Base-by-base conservation (phyloP, 37 sponge, comb jelly and placozoan species). In the Ianthella basta region DNA sequence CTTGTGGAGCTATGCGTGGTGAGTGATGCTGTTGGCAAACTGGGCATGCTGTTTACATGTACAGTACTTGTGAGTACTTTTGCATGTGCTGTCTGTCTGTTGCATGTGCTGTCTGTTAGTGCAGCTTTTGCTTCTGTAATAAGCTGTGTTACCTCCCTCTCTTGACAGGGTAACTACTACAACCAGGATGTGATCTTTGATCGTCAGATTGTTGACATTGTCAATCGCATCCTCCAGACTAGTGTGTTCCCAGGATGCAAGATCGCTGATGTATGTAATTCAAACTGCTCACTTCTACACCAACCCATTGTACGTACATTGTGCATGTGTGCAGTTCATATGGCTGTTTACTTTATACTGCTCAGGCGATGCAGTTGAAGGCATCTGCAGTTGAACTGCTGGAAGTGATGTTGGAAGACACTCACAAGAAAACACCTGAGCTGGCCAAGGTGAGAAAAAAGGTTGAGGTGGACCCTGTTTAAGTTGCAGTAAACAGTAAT, bases 151-250 rank as follows among this genome's bases (percentile, higher is more conserved):
- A n/a, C n/a, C 27, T 16, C 15, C 56, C 33, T 85, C 10, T 30
- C 0, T 21, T 35, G 37, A 35, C 41, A 87, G 88, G 93, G 93
- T 24, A 90, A 90, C 72, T 83, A 73, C 55, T 53, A 89, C 59
- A 93, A 93, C 50, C 94, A 93, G 30, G n/a, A 56, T 33, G 85
- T 87, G n/a, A 67, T 90, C 3, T 87, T 83, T 82, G 88, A 93
- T 60, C 60, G 72, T 6, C 90, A 90, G 35, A 87, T 93, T 32
- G 33, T 93, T 15, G 91, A 90, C 29, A 55, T 72, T 13, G 56
- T 93, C 88, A 93, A 93, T 56, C 50, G 37, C 56, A 86, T 93
- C 59, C 32, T 91, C 19, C 86, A 80, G 21, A 44, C 81, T 24
- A 25, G 41, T 41, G 5, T 36, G 0, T 75, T 75, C 25, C 54